Evolutionary conservation across 2,888 invertebrate species (phyloP).

Genomic region (Tachystola acroxantha): DNA sequence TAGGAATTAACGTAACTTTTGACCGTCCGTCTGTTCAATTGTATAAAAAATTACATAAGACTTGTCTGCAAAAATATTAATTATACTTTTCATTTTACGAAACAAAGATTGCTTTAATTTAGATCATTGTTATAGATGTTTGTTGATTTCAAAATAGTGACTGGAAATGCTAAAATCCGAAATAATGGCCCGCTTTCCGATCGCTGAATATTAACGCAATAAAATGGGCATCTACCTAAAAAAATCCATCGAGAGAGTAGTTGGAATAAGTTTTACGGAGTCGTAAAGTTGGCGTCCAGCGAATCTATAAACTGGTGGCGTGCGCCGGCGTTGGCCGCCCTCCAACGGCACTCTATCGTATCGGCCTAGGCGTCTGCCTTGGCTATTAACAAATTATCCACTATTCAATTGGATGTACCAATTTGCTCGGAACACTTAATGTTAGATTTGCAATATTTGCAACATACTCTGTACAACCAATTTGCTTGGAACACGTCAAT

Average conservation of each 20-base stretch:
- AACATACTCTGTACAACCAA: too few species aligned
- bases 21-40: background rate
- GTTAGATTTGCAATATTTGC: too few species aligned
- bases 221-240: conserved; percentile 41
- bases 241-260: conserved; percentile 44
- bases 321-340: conserved; percentile 43
- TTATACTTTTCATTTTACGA: too few species aligned
- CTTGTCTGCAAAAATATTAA: too few species aligned
- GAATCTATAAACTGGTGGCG: conserved; percentile 45
- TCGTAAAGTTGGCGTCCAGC: conserved; percentile 42
- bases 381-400: conserved; percentile 43
- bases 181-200: conserved; percentile 25
- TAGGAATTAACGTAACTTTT: background rate
- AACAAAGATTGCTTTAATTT: too few species aligned
- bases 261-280: conserved; percentile 53
- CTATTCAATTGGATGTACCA: conserved; percentile 15
- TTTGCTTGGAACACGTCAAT: too few species aligned
- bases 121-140: too few species aligned
- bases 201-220: conserved; percentile 39
- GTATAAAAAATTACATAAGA: too few species aligned
- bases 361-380: conserved; percentile 32
- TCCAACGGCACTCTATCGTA: conserved; percentile 45
- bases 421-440: too few species aligned
- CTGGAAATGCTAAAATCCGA: too few species aligned
- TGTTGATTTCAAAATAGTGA: too few species aligned